phyloP scores from a whole-genome alignment of 1,140 invertebrate species.

The Drosophila virilis region DNA sequence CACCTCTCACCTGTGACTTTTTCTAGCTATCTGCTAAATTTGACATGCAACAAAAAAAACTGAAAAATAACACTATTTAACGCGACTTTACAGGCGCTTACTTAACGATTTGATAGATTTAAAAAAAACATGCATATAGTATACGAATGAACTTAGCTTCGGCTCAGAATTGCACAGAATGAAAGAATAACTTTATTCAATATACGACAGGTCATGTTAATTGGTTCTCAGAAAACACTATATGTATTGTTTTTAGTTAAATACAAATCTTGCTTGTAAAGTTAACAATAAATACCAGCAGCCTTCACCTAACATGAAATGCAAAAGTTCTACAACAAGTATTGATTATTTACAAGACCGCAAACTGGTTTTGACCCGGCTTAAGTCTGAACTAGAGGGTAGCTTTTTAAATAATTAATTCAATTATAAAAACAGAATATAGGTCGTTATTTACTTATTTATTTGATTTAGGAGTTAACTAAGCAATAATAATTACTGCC shows the following conservation, averaged over 20 bases:
- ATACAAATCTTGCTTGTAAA: constrained; percentile 16
- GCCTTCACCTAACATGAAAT: background rate
- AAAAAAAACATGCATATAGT: background rate
- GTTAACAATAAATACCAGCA: background rate
- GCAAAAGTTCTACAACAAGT: constrained; percentile 3
- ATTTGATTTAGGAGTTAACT: too few relatives aligned
- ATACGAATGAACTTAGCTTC: too few relatives aligned
- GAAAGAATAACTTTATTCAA: constrained; percentile 35
- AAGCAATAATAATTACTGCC: too few relatives aligned
- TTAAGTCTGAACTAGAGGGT: too few relatives aligned
- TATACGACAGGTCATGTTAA: background rate
- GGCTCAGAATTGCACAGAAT: constrained; percentile 1
- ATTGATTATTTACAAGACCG: too few relatives aligned
- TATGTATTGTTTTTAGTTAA: background rate
- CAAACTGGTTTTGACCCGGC: too few relatives aligned
- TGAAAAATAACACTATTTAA: background rate
- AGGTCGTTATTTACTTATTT: too few relatives aligned
- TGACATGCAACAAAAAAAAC: too few relatives aligned
- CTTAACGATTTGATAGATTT: too few relatives aligned
- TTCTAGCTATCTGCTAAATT: background rate
- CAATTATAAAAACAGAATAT: too few relatives aligned
- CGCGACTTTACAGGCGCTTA: too few relatives aligned
- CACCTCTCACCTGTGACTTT: background rate
- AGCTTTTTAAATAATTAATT: too few relatives aligned
- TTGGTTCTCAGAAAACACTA: background rate